Evolutionary conservation across 2,797 vertebrate genomes (phyloP).

Genomic region (Siniperca obscura): DNA sequence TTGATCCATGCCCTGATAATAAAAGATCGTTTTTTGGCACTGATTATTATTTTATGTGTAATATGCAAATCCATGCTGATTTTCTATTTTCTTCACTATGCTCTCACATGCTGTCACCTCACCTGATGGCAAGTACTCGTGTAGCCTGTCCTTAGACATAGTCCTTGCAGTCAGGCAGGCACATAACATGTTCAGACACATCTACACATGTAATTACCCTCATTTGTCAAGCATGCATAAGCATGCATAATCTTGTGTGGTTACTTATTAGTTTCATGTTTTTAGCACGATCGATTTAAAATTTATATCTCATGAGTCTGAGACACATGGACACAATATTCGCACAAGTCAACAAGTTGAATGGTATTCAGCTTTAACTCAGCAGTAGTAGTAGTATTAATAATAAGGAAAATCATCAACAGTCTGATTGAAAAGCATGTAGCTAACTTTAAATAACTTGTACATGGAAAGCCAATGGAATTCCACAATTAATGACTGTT

Average conservation of each 20-base stretch:
- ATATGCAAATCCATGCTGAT: background rate
- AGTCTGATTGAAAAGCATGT: background rate
- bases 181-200: conserved; percentile 9
- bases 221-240: background rate
- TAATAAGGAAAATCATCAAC: background rate
- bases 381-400: background rate
- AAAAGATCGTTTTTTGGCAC: background rate
- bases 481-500: background rate
- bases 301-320: background rate
- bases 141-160: conserved; percentile 1
- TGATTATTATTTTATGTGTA: background rate
- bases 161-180: conserved; percentile 22
- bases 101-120: background rate
- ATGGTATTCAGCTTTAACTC: background rate
- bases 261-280: conserved; percentile 15
- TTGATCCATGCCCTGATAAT: background rate
- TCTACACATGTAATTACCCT: conserved; percentile 17
- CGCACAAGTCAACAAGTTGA: background rate
- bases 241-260: background rate
- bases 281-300: conserved; percentile 11
- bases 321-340: conserved; percentile 3
- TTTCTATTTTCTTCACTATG: background rate
- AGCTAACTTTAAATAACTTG: background rate
- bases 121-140: background rate
- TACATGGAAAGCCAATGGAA: background rate